Evolutionary conservation across 30 jellyfish, hydroid and myxozoan genomes (phyloP), one percentile per base, ranked within the genome.

Genomic region (Cassiopea xamachana): DNA sequence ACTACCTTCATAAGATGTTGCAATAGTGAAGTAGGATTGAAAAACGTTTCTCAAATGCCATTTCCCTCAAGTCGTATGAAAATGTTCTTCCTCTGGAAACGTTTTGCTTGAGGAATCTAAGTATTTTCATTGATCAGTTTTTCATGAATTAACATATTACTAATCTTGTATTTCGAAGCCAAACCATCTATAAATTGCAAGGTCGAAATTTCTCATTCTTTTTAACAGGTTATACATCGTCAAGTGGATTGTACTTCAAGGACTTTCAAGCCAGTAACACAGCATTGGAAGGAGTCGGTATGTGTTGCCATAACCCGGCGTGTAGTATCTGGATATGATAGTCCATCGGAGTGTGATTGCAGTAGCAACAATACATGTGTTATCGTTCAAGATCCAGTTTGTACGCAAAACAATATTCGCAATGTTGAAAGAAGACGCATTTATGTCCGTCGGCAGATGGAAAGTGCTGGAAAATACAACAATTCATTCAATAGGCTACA

Each of bases 341-440:
- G 45, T 39, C 97, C 97, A 51, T 15, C 60, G 17, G 88, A 91
- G 51, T 91, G 97, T 51, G 84, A 72, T 15, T 91, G 97, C 62
- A 58, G 77, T 47, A 77, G 59, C 79, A 79, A 77, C 45, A 77
- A 80, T 68, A 74, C 91, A 4, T 91, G 97, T 58, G 91, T 82
- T 13, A 67, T 51, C 9, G 74, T 75, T 1, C 91, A 83, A 44
- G 86, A 84, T 64, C 88, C 91, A 16, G 76, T 39, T 19, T 91
- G 97, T 51, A 15, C 73, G 44, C 77, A 48, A 47, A 62, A 64
- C 60, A 83, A 91, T 68, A 14, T 45, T 10, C 80, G 76, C 8
- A 85, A 88, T 49, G 47, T 79, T 12, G 80, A 70, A 69, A 27
- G 46, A 64, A 69, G 97, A 49, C 75, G 90, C 18, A 61, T 39